phyloP scores from a whole-genome alignment of 2,888 invertebrate genomes.

The Ormyrus labotus region DNA sequence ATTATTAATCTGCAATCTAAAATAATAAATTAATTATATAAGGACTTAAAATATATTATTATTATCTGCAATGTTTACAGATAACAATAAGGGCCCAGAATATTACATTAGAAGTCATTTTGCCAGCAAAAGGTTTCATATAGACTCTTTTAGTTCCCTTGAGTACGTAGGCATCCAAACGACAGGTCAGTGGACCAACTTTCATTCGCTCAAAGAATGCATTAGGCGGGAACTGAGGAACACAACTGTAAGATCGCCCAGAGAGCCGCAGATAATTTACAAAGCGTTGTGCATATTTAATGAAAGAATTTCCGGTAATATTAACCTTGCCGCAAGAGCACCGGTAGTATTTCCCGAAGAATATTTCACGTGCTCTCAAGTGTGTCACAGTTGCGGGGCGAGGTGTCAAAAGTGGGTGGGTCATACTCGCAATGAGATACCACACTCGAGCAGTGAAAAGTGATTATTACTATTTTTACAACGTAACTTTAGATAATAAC shows the following conservation, averaged over 20 bases:
- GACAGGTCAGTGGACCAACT: slow-evolving; percentile 78
- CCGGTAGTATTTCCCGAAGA: slow-evolving; percentile 84
- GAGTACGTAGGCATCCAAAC: slow-evolving; percentile 83
- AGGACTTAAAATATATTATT: too few relatives aligned
- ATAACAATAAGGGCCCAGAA: slow-evolving; percentile 78
- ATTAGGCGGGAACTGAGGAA: slow-evolving; percentile 82
- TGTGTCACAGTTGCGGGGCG: slow-evolving; percentile 83
- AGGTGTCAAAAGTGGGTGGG: slow-evolving; percentile 83
- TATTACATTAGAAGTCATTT: slow-evolving; percentile 79
- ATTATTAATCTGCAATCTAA: slow-evolving; percentile 15
- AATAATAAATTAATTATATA: not conserved
- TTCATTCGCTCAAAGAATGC: slow-evolving; percentile 78
- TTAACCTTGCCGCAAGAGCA: slow-evolving; percentile 78
- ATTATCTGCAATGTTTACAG: too few relatives aligned
- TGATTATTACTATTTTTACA: slow-evolving; percentile 56
- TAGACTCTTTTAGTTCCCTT: slow-evolving; percentile 85
- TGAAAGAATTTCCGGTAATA: slow-evolving; percentile 85
- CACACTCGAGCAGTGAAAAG: slow-evolving; percentile 77
- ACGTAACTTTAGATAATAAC: not conserved
- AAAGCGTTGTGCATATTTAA: slow-evolving; percentile 84
- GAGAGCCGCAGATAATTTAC: slow-evolving; percentile 83
- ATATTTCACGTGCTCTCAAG: slow-evolving; percentile 84
- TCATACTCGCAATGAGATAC: slow-evolving; percentile 80
- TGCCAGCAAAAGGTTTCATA: slow-evolving; percentile 79
- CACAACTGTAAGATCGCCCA: slow-evolving; percentile 83